Conservation (phyloP, 2,797 vertebrate genomes). For the Hirundo rustica region DNA sequence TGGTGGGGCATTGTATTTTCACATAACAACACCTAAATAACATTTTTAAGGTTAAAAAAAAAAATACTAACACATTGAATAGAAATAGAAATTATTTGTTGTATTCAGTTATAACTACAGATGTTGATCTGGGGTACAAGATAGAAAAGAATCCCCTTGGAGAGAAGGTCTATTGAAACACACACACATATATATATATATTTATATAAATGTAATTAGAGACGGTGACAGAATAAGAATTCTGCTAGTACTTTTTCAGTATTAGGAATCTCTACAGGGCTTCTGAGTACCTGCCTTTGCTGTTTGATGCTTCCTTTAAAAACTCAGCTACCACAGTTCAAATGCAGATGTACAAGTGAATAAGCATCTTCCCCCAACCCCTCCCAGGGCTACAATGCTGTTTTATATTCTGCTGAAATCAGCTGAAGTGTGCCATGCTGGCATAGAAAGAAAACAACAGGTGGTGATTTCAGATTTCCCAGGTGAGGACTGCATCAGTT, state of each 20-base stretch:
- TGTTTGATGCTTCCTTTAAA: not conserved
- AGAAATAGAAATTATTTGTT: not conserved
- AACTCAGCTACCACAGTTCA: not conserved
- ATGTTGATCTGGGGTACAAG: not conserved
- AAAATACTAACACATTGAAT: not conserved
- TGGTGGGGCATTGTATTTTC: not conserved
- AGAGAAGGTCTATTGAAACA: not conserved
- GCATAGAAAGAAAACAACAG: constrained; percentile 68
- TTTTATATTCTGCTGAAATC: constrained; percentile 60
- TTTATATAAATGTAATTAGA: not conserved
- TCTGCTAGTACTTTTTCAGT: not conserved
- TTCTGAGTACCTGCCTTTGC: not conserved
- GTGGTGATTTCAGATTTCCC: constrained; percentile 72
- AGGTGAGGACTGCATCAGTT: constrained; percentile 60
- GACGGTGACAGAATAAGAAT: not conserved
- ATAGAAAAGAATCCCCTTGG: not conserved
- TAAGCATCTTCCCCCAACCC: not conserved
- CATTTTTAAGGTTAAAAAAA: not conserved
- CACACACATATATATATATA: accelerated
- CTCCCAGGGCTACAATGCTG: not conserved
- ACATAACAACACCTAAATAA: not conserved
- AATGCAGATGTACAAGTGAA: not conserved
- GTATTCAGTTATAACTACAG: not conserved
- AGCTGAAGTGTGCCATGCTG: constrained; percentile 44
- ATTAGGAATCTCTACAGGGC: not conserved